Conservation (phyloP, 2,797 vertebrate species). For the Prionace glauca region DNA sequence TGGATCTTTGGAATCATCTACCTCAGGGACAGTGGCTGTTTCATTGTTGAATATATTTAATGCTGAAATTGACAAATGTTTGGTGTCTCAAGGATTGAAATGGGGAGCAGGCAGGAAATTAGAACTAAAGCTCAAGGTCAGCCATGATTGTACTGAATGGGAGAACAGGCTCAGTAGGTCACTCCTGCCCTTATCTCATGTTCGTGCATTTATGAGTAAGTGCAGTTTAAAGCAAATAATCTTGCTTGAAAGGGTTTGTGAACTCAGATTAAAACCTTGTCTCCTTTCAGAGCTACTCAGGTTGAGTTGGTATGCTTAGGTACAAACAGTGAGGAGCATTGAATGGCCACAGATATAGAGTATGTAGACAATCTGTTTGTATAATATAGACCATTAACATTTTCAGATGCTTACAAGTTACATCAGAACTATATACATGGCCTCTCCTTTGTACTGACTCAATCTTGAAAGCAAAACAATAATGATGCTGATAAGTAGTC, state of each 20-base stretch:
- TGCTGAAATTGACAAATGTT: too few relatives aligned
- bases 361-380: neutral
- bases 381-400: neutral
- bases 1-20: too few relatives aligned
- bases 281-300: neutral
- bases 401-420: neutral
- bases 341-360: neutral
- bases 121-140: too few relatives aligned
- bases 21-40: too few relatives aligned
- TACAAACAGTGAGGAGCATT: neutral
- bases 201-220: neutral
- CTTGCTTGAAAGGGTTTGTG: neutral
- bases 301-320: neutral
- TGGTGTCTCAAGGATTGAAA: too few relatives aligned
- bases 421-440: neutral
- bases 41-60: too few relatives aligned
- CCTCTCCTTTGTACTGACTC: neutral
- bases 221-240: neutral
- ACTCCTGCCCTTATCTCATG: too few relatives aligned
- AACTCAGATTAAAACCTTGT: neutral
- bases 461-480: neutral
- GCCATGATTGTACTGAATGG: too few relatives aligned
- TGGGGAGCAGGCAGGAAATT: too few relatives aligned
- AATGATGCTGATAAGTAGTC: neutral
- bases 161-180: too few relatives aligned